Conservation (phyloP, 2,113 vertebrate species). For the Salvelinus fontinalis region DNA sequence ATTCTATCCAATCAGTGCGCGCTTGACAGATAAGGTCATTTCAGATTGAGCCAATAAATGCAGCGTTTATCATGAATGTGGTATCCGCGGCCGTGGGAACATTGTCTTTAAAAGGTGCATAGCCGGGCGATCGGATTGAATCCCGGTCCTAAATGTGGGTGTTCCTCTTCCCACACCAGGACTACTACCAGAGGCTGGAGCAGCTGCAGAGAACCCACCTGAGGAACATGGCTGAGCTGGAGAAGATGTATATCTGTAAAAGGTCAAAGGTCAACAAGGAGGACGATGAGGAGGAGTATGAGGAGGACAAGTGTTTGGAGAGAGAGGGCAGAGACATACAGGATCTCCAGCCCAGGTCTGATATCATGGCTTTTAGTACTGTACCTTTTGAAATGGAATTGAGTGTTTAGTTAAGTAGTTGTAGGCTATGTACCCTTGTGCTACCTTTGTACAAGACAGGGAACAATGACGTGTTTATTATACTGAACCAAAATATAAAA, state of each 20-base stretch:
- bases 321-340: slow-evolving; percentile 9
- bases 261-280: slow-evolving; percentile 66
- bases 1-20: too few species aligned
- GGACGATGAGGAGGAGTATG: slow-evolving; percentile 46
- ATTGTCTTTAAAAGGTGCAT: too few species aligned
- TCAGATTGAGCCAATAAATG: too few species aligned
- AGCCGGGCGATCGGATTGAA: too few species aligned
- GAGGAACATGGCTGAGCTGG: slow-evolving; percentile 83
- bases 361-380: not conserved
- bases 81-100: too few species aligned
- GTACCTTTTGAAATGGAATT: not conserved
- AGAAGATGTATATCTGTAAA: slow-evolving; percentile 76
- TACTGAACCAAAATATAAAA: too few species aligned
- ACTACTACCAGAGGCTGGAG: slow-evolving; percentile 87
- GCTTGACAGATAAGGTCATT: too few species aligned
- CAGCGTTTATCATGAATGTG: too few species aligned
- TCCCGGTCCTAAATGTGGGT: too few species aligned
- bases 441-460: too few species aligned
- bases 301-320: not conserved
- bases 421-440: too few species aligned
- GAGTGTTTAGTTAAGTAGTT: not conserved
- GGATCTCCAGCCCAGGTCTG: slow-evolving; percentile 36
- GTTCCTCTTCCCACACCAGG: slow-evolving; percentile 25
- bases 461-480: too few species aligned
- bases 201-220: slow-evolving; percentile 83